These are phyloP conservation scores for Vandiemenella viatica DNA, from an alignment of 2,888 invertebrate species.

Conservation along the genomic window DNA sequence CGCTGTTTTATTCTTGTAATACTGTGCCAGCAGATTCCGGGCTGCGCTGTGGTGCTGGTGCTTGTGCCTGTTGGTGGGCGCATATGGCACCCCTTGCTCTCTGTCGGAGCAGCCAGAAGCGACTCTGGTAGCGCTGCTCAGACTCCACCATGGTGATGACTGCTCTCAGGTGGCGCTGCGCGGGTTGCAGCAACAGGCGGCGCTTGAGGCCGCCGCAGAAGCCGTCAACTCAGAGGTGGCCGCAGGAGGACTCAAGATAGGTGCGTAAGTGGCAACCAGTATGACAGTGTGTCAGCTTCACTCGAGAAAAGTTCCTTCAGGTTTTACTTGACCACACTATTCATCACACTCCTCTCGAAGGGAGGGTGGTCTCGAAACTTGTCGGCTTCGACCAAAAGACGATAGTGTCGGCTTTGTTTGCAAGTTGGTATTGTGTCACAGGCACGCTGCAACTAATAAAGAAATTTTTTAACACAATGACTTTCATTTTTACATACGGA, in stretches of 20 bases:
- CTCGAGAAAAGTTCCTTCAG: neutral
- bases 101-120: no score
- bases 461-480: no score
- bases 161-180: slow-evolving; percentile 16
- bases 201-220: slow-evolving; percentile 16
- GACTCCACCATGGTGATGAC: slow-evolving; percentile 16
- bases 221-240: slow-evolving; percentile 16
- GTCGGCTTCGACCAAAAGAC: no score
- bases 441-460: no score
- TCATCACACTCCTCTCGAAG: no score
- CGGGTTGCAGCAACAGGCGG: slow-evolving; percentile 19
- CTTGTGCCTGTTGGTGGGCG: neutral
- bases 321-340: neutral
- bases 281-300: no score
- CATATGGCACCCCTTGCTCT: no score
- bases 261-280: no score
- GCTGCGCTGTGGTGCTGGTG: neutral
- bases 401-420: no score
- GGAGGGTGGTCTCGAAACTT: no score
- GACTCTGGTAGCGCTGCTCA: slow-evolving; percentile 15
- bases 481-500: no score
- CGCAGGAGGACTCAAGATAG: slow-evolving; percentile 23
- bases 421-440: no score
- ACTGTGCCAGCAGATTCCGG: neutral
- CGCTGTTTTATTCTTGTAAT: neutral